Percentiles rank a stretch among this genome's conserved stretches.
phyloP scores from a whole-genome alignment of 2,113 vertebrate genomes.

The Onychostruthus taczanowskii region DNA sequence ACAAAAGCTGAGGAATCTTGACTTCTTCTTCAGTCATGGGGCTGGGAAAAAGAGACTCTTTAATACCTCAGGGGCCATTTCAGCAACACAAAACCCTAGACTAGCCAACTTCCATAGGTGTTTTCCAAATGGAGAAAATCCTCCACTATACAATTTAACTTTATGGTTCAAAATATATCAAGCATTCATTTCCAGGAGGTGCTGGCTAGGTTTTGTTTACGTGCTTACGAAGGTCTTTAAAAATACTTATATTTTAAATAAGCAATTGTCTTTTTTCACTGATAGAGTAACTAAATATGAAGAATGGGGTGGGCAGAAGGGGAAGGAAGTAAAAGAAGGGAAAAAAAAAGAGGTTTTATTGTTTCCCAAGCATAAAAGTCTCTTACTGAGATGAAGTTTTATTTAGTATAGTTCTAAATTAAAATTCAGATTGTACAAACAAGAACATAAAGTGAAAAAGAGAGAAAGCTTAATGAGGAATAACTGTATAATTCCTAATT shows the following conservation, averaged over 20 bases:
- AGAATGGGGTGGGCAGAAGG: fast-evolving
- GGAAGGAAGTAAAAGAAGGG: not conserved
- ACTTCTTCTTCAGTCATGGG: too few species aligned
- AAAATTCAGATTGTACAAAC: not conserved
- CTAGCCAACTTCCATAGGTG: not conserved
- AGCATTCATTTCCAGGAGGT: not conserved
- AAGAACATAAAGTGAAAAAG: not conserved
- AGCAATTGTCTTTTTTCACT: not conserved
- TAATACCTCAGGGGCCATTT: too few species aligned
- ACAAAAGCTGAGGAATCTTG: too few species aligned
- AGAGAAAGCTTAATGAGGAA: not conserved
- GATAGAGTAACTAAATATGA: not conserved
- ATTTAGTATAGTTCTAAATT: not conserved
- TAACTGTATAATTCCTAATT: not conserved
- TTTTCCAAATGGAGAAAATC: not conserved
- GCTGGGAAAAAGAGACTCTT: too few species aligned
- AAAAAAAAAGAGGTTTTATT: not conserved
- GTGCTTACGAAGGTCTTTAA: not conserved
- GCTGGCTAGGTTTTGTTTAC: not conserved
- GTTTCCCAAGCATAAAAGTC: not conserved
- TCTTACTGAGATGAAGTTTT: not conserved
- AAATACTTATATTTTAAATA: not conserved
- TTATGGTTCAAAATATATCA: not conserved
- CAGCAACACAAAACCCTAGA: too few species aligned
- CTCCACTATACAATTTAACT: not conserved